Percentiles rank a stretch among this genome's conserved stretches.
These are phyloP conservation scores for Dipodomys spectabilis DNA, from an alignment of 2,113 vertebrate genomes.

Conservation along the genomic window DNA sequence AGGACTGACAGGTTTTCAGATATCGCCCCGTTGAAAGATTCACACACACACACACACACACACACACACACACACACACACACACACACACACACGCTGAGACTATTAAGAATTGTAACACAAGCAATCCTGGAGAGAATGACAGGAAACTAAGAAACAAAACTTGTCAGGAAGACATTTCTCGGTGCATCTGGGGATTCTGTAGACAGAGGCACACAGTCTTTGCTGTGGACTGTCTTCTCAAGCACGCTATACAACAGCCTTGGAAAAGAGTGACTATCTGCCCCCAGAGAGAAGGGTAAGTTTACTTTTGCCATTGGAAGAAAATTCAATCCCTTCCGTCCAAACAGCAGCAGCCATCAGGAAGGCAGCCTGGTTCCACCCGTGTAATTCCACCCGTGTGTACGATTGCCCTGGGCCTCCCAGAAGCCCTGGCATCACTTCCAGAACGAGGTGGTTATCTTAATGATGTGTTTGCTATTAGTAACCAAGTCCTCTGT, in stretches of 20 bases:
- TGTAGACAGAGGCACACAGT: not conserved
- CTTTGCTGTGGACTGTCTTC: constrained; percentile 18
- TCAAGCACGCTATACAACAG: not conserved
- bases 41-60: not conserved
- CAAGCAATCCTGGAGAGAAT: not conserved
- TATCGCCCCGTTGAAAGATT: not conserved
- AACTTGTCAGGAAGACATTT: not conserved
- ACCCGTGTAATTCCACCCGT: not conserved
- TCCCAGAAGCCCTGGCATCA: too few relatives aligned
- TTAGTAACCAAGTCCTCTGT: not conserved
- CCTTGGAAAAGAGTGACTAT: constrained; percentile 16
- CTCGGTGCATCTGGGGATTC: not conserved
- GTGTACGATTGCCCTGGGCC: too few relatives aligned
- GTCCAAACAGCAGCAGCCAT: not conserved
- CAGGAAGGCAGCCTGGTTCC: not conserved
- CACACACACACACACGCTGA: not conserved
- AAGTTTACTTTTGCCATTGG: not conserved
- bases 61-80: not conserved
- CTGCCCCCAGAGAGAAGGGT: not conserved
- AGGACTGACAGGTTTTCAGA: not conserved
- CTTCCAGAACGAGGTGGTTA: too few relatives aligned
- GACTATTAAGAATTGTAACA: constrained; percentile 29
- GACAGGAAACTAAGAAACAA: not conserved
- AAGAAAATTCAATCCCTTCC: not conserved
- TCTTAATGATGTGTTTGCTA: not conserved